Evolutionary conservation across 2,113 vertebrate genomes (phyloP).

Genomic region (Notiomystis cincta): DNA sequence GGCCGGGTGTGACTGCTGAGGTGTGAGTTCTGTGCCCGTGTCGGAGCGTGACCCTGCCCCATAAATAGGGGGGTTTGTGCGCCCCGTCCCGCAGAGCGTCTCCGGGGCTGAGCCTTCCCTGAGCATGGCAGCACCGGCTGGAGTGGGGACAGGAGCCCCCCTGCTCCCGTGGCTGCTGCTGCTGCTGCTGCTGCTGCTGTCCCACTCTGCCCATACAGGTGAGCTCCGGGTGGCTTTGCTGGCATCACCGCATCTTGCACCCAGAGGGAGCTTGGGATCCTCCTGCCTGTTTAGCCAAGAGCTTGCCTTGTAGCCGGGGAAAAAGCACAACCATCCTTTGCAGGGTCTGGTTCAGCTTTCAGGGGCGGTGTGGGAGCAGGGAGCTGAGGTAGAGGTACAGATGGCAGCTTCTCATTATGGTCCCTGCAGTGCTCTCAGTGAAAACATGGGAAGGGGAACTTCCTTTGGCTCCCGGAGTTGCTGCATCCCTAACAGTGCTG

Average conservation of each 20-base stretch:
- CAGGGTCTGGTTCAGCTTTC: neutral
- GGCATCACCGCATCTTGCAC: fast-evolving
- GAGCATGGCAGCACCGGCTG: neutral
- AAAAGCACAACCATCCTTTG: fast-evolving
- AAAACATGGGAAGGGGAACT: fast-evolving
- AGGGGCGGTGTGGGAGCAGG: neutral
- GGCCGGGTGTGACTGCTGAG: neutral
- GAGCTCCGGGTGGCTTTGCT: neutral
- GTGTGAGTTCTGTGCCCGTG: neutral
- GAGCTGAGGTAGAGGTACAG: fast-evolving
- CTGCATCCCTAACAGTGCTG: fast-evolving
- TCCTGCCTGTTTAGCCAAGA: neutral
- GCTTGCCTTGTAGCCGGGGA: neutral
- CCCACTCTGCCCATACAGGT: neutral
- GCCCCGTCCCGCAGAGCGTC: fast-evolving
- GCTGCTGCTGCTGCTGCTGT: neutral
- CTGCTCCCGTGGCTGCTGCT: neutral
- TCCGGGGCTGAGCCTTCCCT: neutral
- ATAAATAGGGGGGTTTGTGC: conserved; percentile 16
- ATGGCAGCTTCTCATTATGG: fast-evolving
- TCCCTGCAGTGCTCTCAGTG: neutral
- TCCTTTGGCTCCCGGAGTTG: fast-evolving
- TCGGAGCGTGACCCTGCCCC: neutral
- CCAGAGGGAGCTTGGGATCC: neutral
- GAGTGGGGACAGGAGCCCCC: neutral